Evolutionary conservation across 2,888 invertebrate species (phyloP).

Genomic region (Odontothrips loti): DNA sequence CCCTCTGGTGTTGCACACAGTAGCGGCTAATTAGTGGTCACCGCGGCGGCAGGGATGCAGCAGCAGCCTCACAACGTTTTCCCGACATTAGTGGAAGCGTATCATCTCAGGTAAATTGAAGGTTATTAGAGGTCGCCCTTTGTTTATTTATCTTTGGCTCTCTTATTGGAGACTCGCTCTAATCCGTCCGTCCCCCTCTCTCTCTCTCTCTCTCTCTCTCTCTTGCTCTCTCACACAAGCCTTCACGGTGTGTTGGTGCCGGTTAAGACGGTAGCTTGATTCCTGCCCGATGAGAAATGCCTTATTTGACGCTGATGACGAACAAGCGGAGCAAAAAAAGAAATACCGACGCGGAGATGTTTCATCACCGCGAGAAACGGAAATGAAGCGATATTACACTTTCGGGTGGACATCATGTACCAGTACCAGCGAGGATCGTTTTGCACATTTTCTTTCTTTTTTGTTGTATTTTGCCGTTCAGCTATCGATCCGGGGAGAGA

Average conservation of each 20-base stretch:
- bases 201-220: neutral
- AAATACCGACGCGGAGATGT: too few relatives aligned
- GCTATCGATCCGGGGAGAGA: too few relatives aligned
- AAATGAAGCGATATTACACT: too few relatives aligned
- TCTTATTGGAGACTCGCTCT: neutral
- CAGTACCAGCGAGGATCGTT: too few relatives aligned
- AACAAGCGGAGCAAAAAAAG: neutral
- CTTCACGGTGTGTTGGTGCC: too few relatives aligned
- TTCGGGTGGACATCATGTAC: too few relatives aligned
- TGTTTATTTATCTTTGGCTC: neutral
- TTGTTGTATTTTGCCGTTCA: too few relatives aligned
- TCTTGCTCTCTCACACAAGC: too few relatives aligned
- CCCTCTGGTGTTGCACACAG: too few relatives aligned
- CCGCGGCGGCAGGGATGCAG: neutral
- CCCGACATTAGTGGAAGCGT: conserved; percentile 24
- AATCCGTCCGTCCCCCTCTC: too few relatives aligned
- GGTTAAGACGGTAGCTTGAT: neutral
- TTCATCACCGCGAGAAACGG: too few relatives aligned
- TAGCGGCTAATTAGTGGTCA: neutral
- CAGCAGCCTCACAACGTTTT: neutral
- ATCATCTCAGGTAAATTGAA: conserved; percentile 22
- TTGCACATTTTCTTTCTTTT: too few relatives aligned
- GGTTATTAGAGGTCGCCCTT: conserved; percentile 16
- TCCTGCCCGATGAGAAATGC: conserved; percentile 7
- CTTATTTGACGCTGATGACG: conserved; percentile 13